Evolutionary conservation across 2,113 vertebrate genomes (phyloP), one percentile per base, ranked within the genome.

Genomic region (Gambusia affinis): DNA sequence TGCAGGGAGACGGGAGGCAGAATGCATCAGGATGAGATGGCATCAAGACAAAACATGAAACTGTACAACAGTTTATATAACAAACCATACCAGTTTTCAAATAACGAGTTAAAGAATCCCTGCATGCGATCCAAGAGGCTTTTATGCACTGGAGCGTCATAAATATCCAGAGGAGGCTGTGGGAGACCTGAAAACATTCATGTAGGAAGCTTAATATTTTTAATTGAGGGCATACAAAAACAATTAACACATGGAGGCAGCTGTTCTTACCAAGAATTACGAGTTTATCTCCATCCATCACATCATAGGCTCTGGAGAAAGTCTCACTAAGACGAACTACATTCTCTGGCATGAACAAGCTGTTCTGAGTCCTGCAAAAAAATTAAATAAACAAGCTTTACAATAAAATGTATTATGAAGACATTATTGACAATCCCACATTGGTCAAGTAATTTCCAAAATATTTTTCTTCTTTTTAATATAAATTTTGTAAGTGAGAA

Each of bases 231-330:
- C 12, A 35, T 5, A 24, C 30, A 3, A 47, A 15, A 12, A 27
- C 35, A 37, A 3, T 37, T 33, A 7, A 1, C 7, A 22, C 12
- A 44, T 6, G 5, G 2, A 44, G 1, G 51, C 19, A 67, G 4
- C 17, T 72, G 8, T 30, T 67, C 90, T 94, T 94, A 98, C 98
- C 97, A 83, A 99, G 94, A 91, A 98, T 95, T 70, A 93, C 76
- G 67, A 97, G 97, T 88, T 96, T 99, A 82, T 99, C 98, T 44
- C 92, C 92, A 8, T 98, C 97, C 92, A 96, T 92, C 91, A 99
- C 92, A 24, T 99, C 97, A 60, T 96, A 92, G 30, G 94, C 95
- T 69, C 93, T 94, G 57, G 92, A 86, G 81, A 96, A 99, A 0
- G 95, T 94, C 29, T 96, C 96, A 14, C 96, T 96, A 83, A 98